phyloP scores from a whole-genome alignment of 2,797 vertebrate species.

The Helarctos malayanus region DNA sequence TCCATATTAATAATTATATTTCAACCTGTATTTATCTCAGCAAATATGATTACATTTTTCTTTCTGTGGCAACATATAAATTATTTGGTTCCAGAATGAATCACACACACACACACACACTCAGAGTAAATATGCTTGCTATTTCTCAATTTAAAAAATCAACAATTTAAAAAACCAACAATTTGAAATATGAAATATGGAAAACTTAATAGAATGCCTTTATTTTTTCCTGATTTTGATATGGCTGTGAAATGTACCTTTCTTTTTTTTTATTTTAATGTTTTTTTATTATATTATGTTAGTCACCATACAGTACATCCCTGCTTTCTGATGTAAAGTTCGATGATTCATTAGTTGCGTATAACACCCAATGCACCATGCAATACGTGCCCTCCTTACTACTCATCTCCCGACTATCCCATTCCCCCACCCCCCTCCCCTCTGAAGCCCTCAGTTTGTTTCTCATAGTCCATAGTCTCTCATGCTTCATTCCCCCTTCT shows the following conservation, averaged over 20 bases:
- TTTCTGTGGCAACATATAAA: neutral
- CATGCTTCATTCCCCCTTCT: no score
- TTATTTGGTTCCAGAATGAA: neutral
- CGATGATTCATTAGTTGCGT: no score
- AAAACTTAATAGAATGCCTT: neutral
- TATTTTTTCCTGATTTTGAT: neutral
- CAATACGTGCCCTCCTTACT: no score
- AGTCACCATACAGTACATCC: no score
- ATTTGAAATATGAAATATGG: neutral
- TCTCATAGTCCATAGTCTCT: no score
- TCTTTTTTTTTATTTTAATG: no score
- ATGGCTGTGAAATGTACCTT: neutral
- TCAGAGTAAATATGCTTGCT: neutral
- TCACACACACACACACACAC: neutral
- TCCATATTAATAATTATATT: neutral
- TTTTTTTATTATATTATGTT: no score
- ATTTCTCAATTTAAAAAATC: neutral
- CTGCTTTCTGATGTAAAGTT: no score
- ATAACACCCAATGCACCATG: no score
- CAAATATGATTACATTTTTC: constrained; percentile 30
- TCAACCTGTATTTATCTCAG: neutral
- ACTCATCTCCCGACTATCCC: no score
- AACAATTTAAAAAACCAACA: neutral
- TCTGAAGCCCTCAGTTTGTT: no score
- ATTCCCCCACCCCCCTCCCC: no score